Evolutionary conservation across 2,113 vertebrate genomes (phyloP), one percentile per base, ranked within the genome.

Genomic region (Melierax canorus): DNA sequence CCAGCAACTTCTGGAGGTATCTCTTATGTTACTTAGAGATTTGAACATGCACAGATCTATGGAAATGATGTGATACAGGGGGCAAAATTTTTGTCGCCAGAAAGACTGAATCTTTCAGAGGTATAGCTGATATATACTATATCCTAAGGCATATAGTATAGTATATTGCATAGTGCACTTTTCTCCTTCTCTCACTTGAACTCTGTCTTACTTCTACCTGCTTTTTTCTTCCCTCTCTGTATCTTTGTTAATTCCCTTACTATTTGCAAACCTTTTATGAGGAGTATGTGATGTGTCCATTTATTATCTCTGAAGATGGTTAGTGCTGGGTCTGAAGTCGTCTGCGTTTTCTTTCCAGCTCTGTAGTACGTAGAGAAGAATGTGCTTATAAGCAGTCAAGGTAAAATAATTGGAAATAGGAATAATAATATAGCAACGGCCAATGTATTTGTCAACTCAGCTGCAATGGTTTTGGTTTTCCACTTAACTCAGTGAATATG

Each of bases 361-460:
- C 64, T 6, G 4, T 62, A 64, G 53, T 45, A 15, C 0, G 4
- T 64, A 73, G 66, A 85, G 73, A 81, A 68, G 60, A 83, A 62
- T 20, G 67, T 69, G 86, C 71, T 95, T 87, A 24, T 72, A 79
- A 81, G 92, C 95, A 92, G 64, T 85, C 66, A 85, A 96, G 87
- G 89, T 38, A 82, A 95, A 94, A 89, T 94, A 89, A 92, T 87
- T 82, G 73, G 60, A 85, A 95, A 95, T 86, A 69, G 23, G 17
- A 88, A 77, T 71, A 87, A 81, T 80, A 84, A 74, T 51, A 39
- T 3, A 68, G 48, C 58, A 74, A 29, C 4, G 5, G 26, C 45
- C 77, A 46, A 76, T 22, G 22, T 6, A 58, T 90, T 93, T 86
- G 22, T 95, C 85, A 93, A 21, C 58, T 94, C 1, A 2, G 30